Evolutionary conservation across 2,113 vertebrate species (phyloP), one percentile per base, ranked within the genome.

Genomic region (Alces alces): DNA sequence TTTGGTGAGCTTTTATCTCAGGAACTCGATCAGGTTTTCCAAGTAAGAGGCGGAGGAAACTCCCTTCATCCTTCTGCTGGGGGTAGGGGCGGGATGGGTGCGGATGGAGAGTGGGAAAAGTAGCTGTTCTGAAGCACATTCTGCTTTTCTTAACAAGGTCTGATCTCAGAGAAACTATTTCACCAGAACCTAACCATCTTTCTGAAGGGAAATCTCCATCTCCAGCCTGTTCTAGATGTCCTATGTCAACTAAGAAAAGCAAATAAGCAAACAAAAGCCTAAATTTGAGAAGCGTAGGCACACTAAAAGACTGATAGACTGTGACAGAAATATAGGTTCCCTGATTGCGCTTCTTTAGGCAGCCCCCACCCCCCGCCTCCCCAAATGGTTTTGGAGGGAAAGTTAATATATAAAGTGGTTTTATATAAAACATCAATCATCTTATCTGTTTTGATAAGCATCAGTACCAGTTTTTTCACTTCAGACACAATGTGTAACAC

Each of bases 391-490:
- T 98, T 98, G 96, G 98, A 98, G 99, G 99, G 99, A 98, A 99
- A 99, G 98, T 98, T 95, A 88, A 98, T 98, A 98, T 98, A 98
- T 98, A 98, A 99, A 99, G 97, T 98, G 98, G 96, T 99, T 99
- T 99, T 99, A 99, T 99, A 99, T 97, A 91, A 98, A 99, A 98
- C 96, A 95, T 97, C 96, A 95, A 97, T 98, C 99, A 98, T 98
- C 98, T 98, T 99, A 98, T 99, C 98, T 99, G 99, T 99, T 99
- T 99, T 99, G 99, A 99, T 99, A 99, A 98, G 97, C 98, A 99
- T 97, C 98, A 99, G 99, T 98, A 99, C 98, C 99, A 99, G 98
- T 79, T 50, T 98, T 99, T 99, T 99, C 93, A 98, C 99, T 99
- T 99, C 98, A 99, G 98, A 99, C 98, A 97, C 97, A 97, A 98